Percentiles rank a stretch among this genome's conserved stretches.
phyloP scores from a whole-genome alignment of 2,888 invertebrate genomes.

The Drosophila affinis region DNA sequence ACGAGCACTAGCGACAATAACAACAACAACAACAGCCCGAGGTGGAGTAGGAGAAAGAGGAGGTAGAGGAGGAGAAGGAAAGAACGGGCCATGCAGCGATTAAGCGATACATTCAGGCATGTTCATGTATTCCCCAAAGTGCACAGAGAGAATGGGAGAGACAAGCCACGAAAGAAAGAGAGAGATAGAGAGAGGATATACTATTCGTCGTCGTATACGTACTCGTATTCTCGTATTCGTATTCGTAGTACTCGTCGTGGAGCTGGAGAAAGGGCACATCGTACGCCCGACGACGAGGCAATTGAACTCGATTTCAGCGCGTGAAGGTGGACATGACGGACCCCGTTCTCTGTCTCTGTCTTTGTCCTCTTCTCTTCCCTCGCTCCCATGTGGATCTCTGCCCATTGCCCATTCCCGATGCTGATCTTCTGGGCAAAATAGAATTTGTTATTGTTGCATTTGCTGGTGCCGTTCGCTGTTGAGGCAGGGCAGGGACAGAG shows the following conservation, averaged over 20 bases:
- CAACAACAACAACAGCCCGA: constrained; percentile 34
- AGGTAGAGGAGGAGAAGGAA: background rate
- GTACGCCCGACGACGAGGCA: constrained; percentile 61
- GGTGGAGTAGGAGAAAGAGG: constrained; percentile 5
- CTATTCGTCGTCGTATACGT: background rate
- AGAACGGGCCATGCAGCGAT: constrained; percentile 55
- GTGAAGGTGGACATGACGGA: constrained; percentile 71
- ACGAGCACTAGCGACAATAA: constrained; percentile 38
- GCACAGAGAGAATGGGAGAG: constrained; percentile 24
- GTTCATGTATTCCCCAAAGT: constrained; percentile 60
- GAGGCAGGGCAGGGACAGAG: constrained; percentile 63
- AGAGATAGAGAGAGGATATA: constrained; percentile 3
- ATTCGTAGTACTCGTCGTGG: too few species aligned
- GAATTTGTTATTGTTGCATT: constrained; percentile 59
- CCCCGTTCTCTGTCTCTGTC: constrained; percentile 32
- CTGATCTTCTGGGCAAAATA: constrained; percentile 51
- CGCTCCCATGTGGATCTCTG: constrained; percentile 1
- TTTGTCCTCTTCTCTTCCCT: background rate
- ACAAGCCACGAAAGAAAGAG: constrained; percentile 15
- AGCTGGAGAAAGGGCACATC: constrained; percentile 32
- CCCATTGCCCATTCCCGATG: constrained; percentile 7
- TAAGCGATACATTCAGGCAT: constrained; percentile 67
- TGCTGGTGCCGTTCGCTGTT: constrained; percentile 36
- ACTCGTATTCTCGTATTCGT: too few species aligned
- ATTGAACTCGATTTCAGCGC: constrained; percentile 67